Evolutionary conservation across 2,797 vertebrate species (phyloP), one percentile per base, ranked within the genome.

Genomic region (Xenopus petersii): DNA sequence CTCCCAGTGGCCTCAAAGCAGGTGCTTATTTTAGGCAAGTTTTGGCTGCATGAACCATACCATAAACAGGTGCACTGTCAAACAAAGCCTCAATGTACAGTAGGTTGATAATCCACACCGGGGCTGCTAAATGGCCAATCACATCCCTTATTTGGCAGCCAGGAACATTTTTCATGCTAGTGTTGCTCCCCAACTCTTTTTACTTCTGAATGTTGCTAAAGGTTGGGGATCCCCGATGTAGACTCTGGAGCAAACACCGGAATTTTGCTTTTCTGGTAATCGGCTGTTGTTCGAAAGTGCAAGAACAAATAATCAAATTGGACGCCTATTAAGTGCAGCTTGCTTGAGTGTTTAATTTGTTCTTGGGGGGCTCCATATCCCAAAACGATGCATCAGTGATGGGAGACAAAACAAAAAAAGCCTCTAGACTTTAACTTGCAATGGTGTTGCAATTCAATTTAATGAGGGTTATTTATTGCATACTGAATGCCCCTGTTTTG

Each of bases 341-440:
- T 66, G 30, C 56, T 54, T 61, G 70, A 71, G 67, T 74, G 55
- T 79, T 65, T 79, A 74, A 79, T 79, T 79, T 74, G 62, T 79
- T 74, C 71, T 71, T 79, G 61, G 71, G 74, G 70, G 67, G 26
- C 67, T 70, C 68, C 61, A 55, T 66, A 55, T 70, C 71, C 65
- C 21, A 59, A 67, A 70, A 79, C 74, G 1, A 79, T 74, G 59
- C 61, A 24, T 65, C 71, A 74, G 47, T 66, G 77, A 66, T 79
- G 47, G 64, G 30, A 70, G 67, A 70, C 54, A 54, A 60, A 69
- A 70, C 13, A 24, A 70, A 17, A 55, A 70, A 74, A 66, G 54
- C 66, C 47, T 58, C 67, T 62, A 64, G 77, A 70, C 67, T 66
- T 74, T 79, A 21, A 21, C 21, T 21, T 21, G 21, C 60, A 70